Evolutionary conservation across 2,113 vertebrate species (phyloP).

Genomic region (Plestiodon gilberti): DNA sequence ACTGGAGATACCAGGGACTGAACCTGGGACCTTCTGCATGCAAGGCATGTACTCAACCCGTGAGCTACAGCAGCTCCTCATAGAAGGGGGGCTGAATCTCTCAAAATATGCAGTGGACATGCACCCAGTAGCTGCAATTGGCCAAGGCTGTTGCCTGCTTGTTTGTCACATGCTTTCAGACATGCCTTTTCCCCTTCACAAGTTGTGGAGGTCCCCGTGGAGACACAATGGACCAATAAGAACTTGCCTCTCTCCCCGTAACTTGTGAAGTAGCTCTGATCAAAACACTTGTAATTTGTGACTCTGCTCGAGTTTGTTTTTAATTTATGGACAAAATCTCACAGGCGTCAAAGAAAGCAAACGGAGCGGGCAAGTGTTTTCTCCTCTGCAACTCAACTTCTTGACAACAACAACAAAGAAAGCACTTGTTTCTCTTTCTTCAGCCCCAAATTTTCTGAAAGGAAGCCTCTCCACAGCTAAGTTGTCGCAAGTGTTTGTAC

Average conservation of each 20-base stretch:
- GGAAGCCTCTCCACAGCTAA: slow-evolving; percentile 18
- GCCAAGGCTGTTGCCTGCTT: background rate
- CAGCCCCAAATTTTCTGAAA: slow-evolving; percentile 21
- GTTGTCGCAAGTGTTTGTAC: slow-evolving; percentile 2
- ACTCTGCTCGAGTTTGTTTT: background rate
- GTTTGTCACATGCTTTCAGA: background rate
- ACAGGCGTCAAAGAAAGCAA: background rate
- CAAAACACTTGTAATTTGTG: background rate
- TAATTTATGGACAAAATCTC: background rate
- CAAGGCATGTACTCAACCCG: too few relatives aligned
- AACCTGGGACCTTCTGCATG: too few relatives aligned
- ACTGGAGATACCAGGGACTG: too few relatives aligned
- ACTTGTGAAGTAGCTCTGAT: background rate
- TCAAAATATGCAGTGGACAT: background rate
- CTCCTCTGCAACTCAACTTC: slow-evolving; percentile 16
- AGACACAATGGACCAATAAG: background rate
- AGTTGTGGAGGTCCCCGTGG: background rate
- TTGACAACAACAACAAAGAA: slow-evolving; percentile 2
- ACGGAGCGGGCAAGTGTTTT: slow-evolving; percentile 15
- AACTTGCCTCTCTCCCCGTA: background rate
- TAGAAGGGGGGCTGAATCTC: too few relatives aligned
- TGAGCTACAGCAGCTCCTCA: too few relatives aligned
- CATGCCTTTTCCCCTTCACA: background rate
- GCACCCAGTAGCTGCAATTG: background rate
- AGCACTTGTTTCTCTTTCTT: slow-evolving; percentile 10